phyloP scores from a whole-genome alignment of 1,140 invertebrate species.

The Anoplophora glabripennis region DNA sequence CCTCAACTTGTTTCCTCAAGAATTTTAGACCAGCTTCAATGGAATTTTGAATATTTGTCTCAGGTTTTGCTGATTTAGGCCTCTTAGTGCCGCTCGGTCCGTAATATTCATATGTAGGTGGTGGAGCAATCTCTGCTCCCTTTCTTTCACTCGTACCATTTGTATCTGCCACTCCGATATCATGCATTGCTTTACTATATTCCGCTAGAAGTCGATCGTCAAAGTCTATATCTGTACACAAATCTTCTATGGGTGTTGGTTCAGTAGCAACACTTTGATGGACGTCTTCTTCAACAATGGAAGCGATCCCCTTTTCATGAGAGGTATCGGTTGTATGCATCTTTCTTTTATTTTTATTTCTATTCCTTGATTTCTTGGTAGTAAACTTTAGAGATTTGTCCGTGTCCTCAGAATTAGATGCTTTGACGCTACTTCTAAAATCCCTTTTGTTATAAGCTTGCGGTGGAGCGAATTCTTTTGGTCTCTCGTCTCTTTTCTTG shows the following conservation, averaged over 20 bases:
- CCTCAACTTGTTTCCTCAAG: slow-evolving; percentile 61
- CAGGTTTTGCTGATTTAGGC: slow-evolving; percentile 36
- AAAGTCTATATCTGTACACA: slow-evolving; percentile 44
- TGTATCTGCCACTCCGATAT: slow-evolving; percentile 24
- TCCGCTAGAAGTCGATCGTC: slow-evolving; percentile 23
- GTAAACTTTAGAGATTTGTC: slow-evolving; percentile 42
- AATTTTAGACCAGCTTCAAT: slow-evolving; percentile 67
- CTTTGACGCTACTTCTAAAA: slow-evolving; percentile 39
- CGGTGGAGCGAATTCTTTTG: slow-evolving; percentile 66
- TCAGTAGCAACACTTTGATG: slow-evolving; percentile 15
- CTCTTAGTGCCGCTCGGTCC: slow-evolving; percentile 51
- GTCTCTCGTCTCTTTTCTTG: slow-evolving; percentile 65
- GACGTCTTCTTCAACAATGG: neutral
- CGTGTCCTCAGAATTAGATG: slow-evolving; percentile 20
- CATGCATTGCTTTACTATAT: slow-evolving; percentile 21
- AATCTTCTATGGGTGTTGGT: slow-evolving; percentile 52
- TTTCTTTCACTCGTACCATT: slow-evolving; percentile 28
- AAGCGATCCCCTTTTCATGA: neutral
- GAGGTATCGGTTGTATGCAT: neutral
- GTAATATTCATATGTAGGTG: slow-evolving; percentile 62
- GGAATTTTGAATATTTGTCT: slow-evolving; percentile 57
- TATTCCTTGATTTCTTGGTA: slow-evolving; percentile 32
- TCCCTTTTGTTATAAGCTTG: slow-evolving; percentile 41
- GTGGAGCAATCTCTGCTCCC: slow-evolving; percentile 61
- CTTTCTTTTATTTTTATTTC: slow-evolving; percentile 3